A percentile compares a stretch with the other conserved stretches of the same genome.
phyloP scores from a whole-genome alignment of 2,888 invertebrate genomes.

The Chrysolina oricalcia region DNA sequence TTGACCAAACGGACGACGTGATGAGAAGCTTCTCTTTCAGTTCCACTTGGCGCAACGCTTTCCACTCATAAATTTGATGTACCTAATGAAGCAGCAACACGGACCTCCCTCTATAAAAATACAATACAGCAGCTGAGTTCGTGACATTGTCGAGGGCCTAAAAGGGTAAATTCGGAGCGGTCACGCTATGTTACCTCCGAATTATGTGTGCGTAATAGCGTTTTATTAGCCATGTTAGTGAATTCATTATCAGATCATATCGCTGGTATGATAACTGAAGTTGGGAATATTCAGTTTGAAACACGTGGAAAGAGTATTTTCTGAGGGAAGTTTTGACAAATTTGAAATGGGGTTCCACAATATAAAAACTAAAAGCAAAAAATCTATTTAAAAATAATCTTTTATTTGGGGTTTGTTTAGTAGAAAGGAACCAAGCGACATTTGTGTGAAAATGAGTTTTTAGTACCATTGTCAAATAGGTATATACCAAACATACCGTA shows the following conservation, averaged over 20 bases:
- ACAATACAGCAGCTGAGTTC: conserved; percentile 47
- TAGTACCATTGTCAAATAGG: no score
- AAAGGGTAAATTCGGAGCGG: conserved; percentile 47
- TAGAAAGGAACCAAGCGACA: no score
- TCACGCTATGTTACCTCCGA: conserved; percentile 46
- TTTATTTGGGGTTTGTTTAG: no score
- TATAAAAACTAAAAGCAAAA: no score
- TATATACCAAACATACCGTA: no score
- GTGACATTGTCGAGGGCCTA: conserved; percentile 45
- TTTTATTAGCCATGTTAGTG: conserved; percentile 37
- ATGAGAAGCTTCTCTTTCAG: conserved; percentile 15
- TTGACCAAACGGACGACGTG: background rate
- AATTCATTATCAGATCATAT: conserved; percentile 19
- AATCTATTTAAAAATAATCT: no score
- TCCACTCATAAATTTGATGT: conserved; percentile 28
- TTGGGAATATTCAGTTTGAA: background rate
- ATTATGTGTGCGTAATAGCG: conserved; percentile 42
- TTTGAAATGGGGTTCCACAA: no score
- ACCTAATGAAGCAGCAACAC: conserved; percentile 44
- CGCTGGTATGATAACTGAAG: background rate
- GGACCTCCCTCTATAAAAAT: conserved; percentile 45
- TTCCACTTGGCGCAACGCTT: conserved; percentile 22
- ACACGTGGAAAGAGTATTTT: background rate
- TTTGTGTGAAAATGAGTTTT: no score
- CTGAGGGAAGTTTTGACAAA: background rate